Percentiles rank a stretch among this genome's conserved stretches.
phyloP scores from a whole-genome alignment of 2,113 vertebrate species.

The Nyctibius bracteatus region DNA sequence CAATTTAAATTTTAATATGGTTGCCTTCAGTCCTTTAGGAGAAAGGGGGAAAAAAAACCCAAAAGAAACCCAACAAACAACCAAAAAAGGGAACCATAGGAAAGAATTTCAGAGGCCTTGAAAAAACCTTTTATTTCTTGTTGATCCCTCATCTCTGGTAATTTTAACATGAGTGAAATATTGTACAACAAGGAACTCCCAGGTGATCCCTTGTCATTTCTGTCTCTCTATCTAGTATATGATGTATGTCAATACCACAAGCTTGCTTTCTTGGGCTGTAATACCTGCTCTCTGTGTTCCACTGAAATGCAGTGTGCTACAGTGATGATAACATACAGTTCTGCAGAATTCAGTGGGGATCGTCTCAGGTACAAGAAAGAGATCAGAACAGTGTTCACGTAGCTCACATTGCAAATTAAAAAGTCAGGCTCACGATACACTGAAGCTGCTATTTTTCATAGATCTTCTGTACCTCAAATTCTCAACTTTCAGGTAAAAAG shows the following conservation, averaged over 20 bases:
- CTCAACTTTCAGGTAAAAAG: background rate
- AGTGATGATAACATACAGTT: background rate
- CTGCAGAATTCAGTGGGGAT: background rate
- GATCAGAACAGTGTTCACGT: background rate
- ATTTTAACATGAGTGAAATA: background rate
- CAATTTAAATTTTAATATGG: background rate
- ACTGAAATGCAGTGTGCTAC: background rate
- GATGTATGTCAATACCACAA: fast-evolving
- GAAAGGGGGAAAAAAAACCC: background rate
- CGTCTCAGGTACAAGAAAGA: background rate
- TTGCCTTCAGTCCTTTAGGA: background rate
- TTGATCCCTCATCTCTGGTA: background rate
- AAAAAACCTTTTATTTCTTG: background rate
- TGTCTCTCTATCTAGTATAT: background rate
- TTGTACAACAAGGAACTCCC: background rate
- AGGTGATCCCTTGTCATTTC: background rate
- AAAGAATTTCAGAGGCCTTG: background rate
- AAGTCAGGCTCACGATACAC: background rate
- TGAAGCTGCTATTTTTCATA: background rate
- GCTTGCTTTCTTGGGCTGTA: background rate
- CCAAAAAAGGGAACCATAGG: background rate
- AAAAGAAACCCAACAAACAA: background rate
- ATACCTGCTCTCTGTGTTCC: background rate
- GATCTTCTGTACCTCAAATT: background rate
- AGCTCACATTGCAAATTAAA: background rate